A percentile compares a stretch with the other conserved stretches of the same genome.
Conservation (phyloP, 2,888 invertebrate species). For the Imbricaverruca yamaguchii region DNA sequence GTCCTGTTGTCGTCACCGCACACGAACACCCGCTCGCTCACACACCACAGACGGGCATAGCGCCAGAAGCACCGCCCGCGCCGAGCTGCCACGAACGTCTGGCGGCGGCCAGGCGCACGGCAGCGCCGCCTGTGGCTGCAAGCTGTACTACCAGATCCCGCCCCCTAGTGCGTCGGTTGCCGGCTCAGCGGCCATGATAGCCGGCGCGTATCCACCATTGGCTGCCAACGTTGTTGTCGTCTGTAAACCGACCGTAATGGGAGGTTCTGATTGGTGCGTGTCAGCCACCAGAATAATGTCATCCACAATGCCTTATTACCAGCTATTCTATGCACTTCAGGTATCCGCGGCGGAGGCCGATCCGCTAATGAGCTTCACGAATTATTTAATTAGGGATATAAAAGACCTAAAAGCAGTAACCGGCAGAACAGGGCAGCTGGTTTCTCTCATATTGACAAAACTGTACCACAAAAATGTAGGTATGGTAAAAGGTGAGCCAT, state of each 20-base stretch:
- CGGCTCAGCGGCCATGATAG: constrained; percentile 11
- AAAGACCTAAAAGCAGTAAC: background rate
- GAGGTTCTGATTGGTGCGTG: background rate
- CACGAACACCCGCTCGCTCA: background rate
- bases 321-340: constrained; percentile 20
- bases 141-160: background rate
- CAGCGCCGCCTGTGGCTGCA: constrained; percentile 2
- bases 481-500: background rate
- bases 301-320: constrained; percentile 21
- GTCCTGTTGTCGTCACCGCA: background rate
- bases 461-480: background rate
- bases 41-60: background rate
- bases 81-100: background rate
- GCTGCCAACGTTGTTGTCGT: background rate
- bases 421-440: background rate
- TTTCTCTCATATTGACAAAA: background rate
- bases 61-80: background rate
- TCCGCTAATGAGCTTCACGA: constrained; percentile 7
- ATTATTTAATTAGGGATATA: constrained; percentile 12
- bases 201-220: background rate
- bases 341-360: background rate
- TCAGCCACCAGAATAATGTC: constrained; percentile 9
- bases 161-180: background rate
- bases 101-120: background rate
- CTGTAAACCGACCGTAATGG: background rate